These are phyloP conservation scores for Pardosa pseudoannulata DNA, from an alignment of 2,888 invertebrate genomes.

Conservation along the genomic window DNA sequence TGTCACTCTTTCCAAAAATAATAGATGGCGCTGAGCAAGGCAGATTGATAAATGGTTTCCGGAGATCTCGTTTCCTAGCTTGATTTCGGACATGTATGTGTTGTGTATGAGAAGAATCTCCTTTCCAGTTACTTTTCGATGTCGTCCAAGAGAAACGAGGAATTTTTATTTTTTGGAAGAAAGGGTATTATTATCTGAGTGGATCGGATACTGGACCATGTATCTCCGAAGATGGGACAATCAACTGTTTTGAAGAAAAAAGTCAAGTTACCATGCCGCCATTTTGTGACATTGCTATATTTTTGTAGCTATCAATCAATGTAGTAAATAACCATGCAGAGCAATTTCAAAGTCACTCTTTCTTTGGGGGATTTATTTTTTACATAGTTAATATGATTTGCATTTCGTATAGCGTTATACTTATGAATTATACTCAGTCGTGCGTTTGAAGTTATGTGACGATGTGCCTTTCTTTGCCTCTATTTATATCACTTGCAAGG, in stretches of 20 bases:
- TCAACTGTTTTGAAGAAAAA: background rate
- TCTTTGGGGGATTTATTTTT: too few relatives aligned
- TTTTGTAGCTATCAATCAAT: too few relatives aligned
- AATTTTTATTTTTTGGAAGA: background rate
- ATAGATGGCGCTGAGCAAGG: background rate
- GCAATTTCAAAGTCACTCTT: too few relatives aligned
- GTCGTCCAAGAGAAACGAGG: background rate
- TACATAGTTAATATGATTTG: too few relatives aligned
- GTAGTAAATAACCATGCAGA: too few relatives aligned
- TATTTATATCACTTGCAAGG: too few relatives aligned
- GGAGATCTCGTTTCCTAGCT: slow-evolving; percentile 4
- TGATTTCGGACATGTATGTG: background rate
- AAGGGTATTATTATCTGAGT: background rate
- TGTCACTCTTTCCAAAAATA: background rate
- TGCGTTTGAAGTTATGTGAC: too few relatives aligned
- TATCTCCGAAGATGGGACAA: background rate
- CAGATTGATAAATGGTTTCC: slow-evolving; percentile 4
- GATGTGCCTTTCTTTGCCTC: too few relatives aligned
- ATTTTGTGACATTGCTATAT: background rate
- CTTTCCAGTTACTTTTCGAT: background rate
- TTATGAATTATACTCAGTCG: too few relatives aligned
- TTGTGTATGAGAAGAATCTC: background rate
- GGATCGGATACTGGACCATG: background rate
- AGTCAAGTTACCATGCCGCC: background rate
- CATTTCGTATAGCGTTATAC: too few relatives aligned